These are phyloP conservation scores for Clinocottus analis DNA, from an alignment of 2,113 vertebrate genomes.

Conservation along the genomic window DNA sequence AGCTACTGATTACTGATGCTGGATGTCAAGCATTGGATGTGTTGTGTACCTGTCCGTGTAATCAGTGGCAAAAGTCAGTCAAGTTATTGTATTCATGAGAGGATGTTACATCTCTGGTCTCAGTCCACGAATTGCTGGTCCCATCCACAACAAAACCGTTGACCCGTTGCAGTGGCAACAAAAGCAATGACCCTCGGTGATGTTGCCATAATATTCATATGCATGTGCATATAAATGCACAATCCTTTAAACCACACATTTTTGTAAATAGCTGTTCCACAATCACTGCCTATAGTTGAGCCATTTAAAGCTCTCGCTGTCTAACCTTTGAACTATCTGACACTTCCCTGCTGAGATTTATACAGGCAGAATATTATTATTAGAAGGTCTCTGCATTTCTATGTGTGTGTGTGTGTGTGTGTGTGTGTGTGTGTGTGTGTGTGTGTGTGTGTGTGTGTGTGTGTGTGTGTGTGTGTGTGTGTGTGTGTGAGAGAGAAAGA, in stretches of 20 bases:
- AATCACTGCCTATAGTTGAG: no score
- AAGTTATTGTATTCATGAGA: neutral
- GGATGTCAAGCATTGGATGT: neutral
- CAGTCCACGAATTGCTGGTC: neutral
- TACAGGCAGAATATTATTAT: constrained; percentile 6
- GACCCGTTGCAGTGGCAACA: constrained; percentile 27
- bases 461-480: constrained; percentile 16
- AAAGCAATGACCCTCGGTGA: constrained; percentile 9
- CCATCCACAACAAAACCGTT: constrained; percentile 21
- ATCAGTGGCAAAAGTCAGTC: neutral
- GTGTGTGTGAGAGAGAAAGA: neutral
- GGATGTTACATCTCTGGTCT: neutral
- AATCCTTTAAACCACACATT: constrained; percentile 11
- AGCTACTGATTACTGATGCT: neutral
- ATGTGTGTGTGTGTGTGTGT: neutral
- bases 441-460: neutral
- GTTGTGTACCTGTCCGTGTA: neutral
- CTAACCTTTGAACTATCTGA: constrained; percentile 20
- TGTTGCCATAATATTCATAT: constrained; percentile 32
- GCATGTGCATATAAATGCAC: constrained; percentile 14
- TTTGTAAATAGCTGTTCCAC: no score
- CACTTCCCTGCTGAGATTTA: constrained; percentile 15
- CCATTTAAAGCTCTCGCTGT: no score
- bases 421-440: neutral
- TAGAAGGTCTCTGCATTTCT: neutral